Base-by-base conservation (phyloP, 1,140 invertebrate genomes). In the Neuroterus valhalla region DNA sequence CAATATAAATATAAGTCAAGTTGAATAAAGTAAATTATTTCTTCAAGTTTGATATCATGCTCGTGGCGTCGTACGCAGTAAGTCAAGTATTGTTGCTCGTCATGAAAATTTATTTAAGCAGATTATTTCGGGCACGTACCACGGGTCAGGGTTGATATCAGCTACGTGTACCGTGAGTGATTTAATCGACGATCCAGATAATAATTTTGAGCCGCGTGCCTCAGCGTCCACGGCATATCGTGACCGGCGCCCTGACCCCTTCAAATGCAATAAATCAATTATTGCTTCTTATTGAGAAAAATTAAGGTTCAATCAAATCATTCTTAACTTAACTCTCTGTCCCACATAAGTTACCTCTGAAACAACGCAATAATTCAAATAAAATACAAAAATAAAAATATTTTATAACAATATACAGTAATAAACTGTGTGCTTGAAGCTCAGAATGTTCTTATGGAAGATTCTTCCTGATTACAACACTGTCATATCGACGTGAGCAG, bases 261-360 rank as follows among this genome's bases (percentile, higher is more conserved):
- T 62, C 31, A 6, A 78, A 78, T 78, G 74, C 79, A 78, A 85
- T 87, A 85, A 87, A 86, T 86, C 79, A 87, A 88, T 88, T 87
- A 85, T 81, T 78, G 74, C 77, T 86, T 75, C 73, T 88, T 84
- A 84, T 81, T 83, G 78, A 85, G 79, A 87, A 84, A 84, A 87
- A 87, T 87, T 80, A 75, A 83, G 80, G 75, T 83, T 85, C 85
- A 80, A 88, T 88, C 85, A 77, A 87, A 87, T 87, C 66, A 72
- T 82, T 84, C 71, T 87, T 87, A 81, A 86, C 84, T 83, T 72
- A 68, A 19, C 79, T 23, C 15, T 62, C 15, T 15, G 12, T 31
- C 31, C 31, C 31, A 62, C 21, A 8, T 38, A 17, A 52, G 19
- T 11, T 19, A 19, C 11, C 19, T 52, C 23, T 3, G 10, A 12